These are phyloP conservation scores for Drosophila ezoana DNA, from an alignment of 2,888 invertebrate species.

Conservation along the genomic window DNA sequence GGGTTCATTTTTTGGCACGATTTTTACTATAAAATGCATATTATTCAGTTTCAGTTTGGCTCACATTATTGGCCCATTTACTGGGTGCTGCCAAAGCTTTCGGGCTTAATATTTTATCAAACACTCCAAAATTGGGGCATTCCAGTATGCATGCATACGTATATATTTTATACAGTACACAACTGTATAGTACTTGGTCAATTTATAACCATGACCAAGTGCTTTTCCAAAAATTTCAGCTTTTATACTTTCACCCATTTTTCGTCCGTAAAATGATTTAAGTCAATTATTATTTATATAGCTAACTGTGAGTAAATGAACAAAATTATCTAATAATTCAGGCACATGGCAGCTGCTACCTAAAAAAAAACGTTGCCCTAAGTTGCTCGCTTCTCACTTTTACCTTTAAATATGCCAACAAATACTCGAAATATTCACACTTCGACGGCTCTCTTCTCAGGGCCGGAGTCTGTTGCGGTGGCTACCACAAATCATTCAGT, in stretches of 20 bases:
- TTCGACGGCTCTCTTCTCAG: conserved; percentile 44
- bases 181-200: background rate
- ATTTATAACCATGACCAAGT: background rate
- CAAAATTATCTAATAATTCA: conserved; percentile 11
- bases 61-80: conserved; percentile 23
- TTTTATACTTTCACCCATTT: background rate
- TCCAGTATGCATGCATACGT: background rate
- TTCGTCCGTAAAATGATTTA: background rate
- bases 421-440: conserved; percentile 68
- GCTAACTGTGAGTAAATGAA: conserved; percentile 8
- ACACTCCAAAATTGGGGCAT: background rate
- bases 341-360: conserved; percentile 39
- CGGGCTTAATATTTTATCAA: conserved; percentile 12
- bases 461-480: conserved; percentile 31
- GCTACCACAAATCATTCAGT: conserved; percentile 81
- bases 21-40: conserved; percentile 6
- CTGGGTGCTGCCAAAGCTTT: conserved; percentile 6
- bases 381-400: conserved; percentile 22
- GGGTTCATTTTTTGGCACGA: conserved; percentile 26
- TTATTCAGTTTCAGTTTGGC: background rate
- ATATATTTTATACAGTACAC: too few species aligned
- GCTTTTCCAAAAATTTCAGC: background rate
- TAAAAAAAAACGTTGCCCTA: conserved; percentile 13
- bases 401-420: conserved; percentile 63
- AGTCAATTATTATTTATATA: conserved; percentile 7